A percentile compares a stretch with the other conserved stretches of the same genome.
Evolutionary conservation across 2,797 vertebrate genomes (phyloP).

Genomic region (Sebastes taczanowskii): DNA sequence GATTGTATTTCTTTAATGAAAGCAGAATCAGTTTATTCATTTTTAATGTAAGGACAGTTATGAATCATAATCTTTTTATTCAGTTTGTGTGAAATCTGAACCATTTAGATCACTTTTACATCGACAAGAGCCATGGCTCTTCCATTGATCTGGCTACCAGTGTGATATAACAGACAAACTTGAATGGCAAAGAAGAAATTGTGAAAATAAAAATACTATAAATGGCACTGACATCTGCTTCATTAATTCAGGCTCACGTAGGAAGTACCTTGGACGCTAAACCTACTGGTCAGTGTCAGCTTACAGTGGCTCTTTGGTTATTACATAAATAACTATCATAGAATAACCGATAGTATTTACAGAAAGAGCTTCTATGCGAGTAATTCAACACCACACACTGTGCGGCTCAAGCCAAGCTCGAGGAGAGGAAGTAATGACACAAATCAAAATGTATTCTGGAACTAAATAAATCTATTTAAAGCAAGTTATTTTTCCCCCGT

Average conservation of each 20-base stretch:
- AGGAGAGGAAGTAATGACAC: background rate
- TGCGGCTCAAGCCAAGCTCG: background rate
- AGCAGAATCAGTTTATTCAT: background rate
- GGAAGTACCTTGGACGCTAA: background rate
- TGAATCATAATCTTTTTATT: background rate
- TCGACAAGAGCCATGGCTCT: background rate
- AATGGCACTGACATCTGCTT: background rate
- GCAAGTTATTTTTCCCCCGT: background rate
- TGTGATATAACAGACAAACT: background rate
- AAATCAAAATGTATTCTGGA: background rate
- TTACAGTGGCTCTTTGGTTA: too few relatives aligned
- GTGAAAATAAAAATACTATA: background rate
- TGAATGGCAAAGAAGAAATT: background rate
- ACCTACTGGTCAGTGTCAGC: background rate
- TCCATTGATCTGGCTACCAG: background rate
- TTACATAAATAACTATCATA: background rate
- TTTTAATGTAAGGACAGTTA: constrained; percentile 12
- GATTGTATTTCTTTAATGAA: constrained; percentile 1
- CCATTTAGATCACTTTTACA: background rate
- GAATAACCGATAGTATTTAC: background rate
- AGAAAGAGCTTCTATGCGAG: background rate
- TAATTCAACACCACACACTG: background rate
- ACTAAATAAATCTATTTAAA: background rate
- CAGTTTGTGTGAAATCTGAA: background rate
- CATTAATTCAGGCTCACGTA: background rate